A percentile compares a stretch with the other conserved stretches of the same genome.
These are phyloP conservation scores for Proteles cristata DNA, from an alignment of 2,113 vertebrate genomes.

Conservation along the genomic window DNA sequence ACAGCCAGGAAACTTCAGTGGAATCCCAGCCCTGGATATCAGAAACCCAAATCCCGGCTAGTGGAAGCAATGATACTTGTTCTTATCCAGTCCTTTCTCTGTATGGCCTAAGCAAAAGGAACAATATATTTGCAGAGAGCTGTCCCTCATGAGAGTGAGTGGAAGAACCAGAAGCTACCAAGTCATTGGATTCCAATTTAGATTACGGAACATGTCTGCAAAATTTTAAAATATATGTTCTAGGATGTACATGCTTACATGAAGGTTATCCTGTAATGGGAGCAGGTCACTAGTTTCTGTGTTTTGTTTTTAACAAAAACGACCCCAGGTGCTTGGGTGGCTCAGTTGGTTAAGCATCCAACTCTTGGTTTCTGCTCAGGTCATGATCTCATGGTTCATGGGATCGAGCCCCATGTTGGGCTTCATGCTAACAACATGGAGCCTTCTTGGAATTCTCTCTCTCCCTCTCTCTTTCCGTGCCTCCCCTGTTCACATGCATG, in stretches of 20 bases:
- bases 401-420: no score
- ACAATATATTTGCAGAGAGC: not conserved
- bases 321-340: no score
- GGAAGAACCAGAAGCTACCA: not conserved
- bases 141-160: not conserved
- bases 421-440: no score
- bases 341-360: no score
- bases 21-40: not conserved
- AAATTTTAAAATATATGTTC: not conserved
- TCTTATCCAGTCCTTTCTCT: not conserved
- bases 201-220: not conserved
- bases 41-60: conserved; percentile 15
- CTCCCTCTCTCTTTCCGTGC: no score
- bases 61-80: not conserved
- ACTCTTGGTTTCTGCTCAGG: no score
- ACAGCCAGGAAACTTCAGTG: not conserved
- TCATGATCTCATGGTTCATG: no score
- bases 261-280: not conserved
- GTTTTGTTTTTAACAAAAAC: not conserved
- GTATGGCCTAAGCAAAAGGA: not conserved
- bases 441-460: no score
- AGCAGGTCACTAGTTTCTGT: not conserved
- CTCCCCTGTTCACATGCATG: no score
- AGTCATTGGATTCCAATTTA: not conserved
- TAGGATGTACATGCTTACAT: not conserved